Percentiles rank a stretch among this genome's conserved stretches.
These are phyloP conservation scores for Lanius collurio DNA, from an alignment of 2,113 vertebrate genomes.

Conservation along the genomic window DNA sequence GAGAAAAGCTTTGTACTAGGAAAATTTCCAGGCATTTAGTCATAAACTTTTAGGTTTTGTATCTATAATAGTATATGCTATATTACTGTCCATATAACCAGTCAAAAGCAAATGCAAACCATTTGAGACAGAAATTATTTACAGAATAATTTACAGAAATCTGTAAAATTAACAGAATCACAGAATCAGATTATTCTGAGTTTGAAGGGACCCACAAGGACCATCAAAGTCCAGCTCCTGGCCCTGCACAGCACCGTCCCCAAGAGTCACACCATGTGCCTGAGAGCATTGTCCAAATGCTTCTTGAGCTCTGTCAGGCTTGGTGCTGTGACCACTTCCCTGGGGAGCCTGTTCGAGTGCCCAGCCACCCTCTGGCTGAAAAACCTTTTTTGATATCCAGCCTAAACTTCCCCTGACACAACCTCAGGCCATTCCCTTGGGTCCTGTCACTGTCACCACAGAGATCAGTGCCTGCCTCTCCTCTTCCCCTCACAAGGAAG, in stretches of 20 bases:
- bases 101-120: not conserved
- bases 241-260: not conserved
- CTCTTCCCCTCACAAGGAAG: not conserved
- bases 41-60: not conserved
- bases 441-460: no score
- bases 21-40: not conserved
- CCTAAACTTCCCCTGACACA: not conserved
- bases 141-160: not conserved
- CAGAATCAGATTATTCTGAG: not conserved
- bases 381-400: not conserved
- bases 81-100: not conserved
- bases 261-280: not conserved
- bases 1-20: not conserved
- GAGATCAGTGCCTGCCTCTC: not conserved
- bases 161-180: not conserved
- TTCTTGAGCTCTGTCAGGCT: not conserved
- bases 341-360: not conserved
- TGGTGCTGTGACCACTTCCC: not conserved
- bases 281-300: not conserved
- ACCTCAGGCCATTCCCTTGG: fast-evolving
- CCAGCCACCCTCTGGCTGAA: not conserved
- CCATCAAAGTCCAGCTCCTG: not conserved
- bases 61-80: not conserved
- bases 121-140: not conserved
- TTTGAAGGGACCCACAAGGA: not conserved